phyloP scores from a whole-genome alignment of 1,140 invertebrate species.

The Parapsyche elsis region DNA sequence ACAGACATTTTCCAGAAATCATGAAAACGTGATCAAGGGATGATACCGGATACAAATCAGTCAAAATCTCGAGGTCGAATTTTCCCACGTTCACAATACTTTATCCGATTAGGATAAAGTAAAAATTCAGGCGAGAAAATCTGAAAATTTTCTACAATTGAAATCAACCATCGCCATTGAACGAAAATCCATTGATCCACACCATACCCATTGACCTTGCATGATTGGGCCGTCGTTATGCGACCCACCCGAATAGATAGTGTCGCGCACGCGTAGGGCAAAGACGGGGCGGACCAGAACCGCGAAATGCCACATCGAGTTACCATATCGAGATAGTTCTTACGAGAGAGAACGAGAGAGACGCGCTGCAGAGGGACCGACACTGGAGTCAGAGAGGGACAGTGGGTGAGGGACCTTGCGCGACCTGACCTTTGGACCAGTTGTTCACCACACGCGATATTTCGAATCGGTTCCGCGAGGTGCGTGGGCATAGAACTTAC shows the following conservation, averaged over 20 bases:
- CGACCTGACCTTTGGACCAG: slow-evolving; percentile 39
- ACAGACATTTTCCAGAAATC: too few species aligned
- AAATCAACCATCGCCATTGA: too few species aligned
- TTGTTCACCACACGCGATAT: slow-evolving; percentile 23
- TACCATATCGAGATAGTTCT: slow-evolving; percentile 17
- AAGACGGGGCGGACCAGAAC: background rate
- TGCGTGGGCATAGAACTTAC: too few species aligned
- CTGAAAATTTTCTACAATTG: too few species aligned
- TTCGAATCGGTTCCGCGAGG: slow-evolving; percentile 10
- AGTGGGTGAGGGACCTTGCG: background rate
- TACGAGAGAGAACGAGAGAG: background rate
- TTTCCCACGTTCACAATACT: too few species aligned
- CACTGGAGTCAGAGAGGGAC: background rate
- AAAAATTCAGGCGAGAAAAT: too few species aligned
- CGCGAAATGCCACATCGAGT: slow-evolving; percentile 23
- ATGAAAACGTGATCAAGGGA: too few species aligned
- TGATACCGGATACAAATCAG: too few species aligned
- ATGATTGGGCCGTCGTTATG: background rate
- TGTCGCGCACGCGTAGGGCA: background rate
- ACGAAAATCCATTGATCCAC: too few species aligned
- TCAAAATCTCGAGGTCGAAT: too few species aligned
- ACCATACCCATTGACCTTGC: too few species aligned
- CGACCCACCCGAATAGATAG: background rate
- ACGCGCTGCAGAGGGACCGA: background rate
- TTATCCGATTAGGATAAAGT: too few species aligned